Evolutionary conservation across 37 sponge, comb jelly and placozoan genomes (phyloP).

Genomic region (Beroe ovata): DNA sequence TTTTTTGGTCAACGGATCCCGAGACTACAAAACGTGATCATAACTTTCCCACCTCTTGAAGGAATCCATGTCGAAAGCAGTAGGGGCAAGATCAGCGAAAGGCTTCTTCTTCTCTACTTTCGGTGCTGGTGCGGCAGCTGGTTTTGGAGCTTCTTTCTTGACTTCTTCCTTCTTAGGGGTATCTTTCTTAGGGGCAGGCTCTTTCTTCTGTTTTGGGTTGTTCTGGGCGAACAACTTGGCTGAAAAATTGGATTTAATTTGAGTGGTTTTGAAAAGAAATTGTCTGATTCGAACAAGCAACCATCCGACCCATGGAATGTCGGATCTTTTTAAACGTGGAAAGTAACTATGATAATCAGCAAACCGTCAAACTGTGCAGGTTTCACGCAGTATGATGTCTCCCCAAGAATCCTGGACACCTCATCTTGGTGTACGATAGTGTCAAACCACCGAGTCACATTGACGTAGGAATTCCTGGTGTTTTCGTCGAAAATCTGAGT

Average conservation of each 20-base stretch:
- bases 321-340: too few species aligned
- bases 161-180: not conserved
- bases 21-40: too few species aligned
- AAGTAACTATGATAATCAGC: too few species aligned
- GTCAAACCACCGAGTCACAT: constrained; percentile 43
- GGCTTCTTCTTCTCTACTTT: constrained; percentile 20
- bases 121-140: not conserved
- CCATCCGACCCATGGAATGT: too few species aligned
- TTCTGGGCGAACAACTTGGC: constrained; percentile 46
- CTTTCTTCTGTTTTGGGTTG: constrained; percentile 23
- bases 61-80: constrained; percentile 32
- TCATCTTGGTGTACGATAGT: constrained; percentile 63
- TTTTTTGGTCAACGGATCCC: too few species aligned
- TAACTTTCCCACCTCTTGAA: constrained; percentile 53
- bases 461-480: not conserved
- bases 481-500: constrained; percentile 39
- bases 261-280: too few species aligned
- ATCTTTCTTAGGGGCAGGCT: not conserved
- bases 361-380: constrained; percentile 62
- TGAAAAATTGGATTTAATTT: too few species aligned
- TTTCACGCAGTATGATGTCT: constrained; percentile 2
- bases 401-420: constrained; percentile 14
- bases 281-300: too few species aligned
- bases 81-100: not conserved
- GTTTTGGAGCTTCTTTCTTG: not conserved